Base-by-base conservation (phyloP, 2,888 invertebrate species). In the Parasteatoda lunata region DNA sequence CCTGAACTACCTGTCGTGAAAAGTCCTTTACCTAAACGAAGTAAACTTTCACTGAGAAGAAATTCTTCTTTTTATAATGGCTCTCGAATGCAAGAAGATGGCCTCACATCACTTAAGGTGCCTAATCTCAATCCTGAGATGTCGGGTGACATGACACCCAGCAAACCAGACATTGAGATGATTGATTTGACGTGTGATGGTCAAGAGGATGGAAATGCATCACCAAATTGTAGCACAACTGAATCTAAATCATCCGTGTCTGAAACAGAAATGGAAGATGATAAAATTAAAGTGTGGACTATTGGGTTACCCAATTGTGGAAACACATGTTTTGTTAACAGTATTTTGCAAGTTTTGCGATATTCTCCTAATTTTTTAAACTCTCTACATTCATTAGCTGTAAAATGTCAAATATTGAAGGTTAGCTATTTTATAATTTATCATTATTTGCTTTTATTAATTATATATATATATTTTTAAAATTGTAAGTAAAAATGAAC, bases 281-380 rank as follows among this genome's bases (percentile, higher is more conserved):
- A 11, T 59, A n/a, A 70, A 48, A 15, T 52, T 4, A 77, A 77
- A 77, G 84, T 84, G 15, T 73, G 70, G 68, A 72, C 78, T 13
- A 51, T 84, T 54, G 84, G 84, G 7, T 73, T 84, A 48, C 84
- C 84, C 6, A 84, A 84, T 47, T 78, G 84, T 77, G 84, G 84
- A 47, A 84, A 84, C 68, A 78, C 84, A 6, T 84, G 84, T n/a
- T 84, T 65, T 73, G 54, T 84, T 3, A 84, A 84, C 49, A 84
- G 84, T 15, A 78, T 84, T 68, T 15, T 84, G 30, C 84, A 84
- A 64, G 84, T 78, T 48, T 65, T 84, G 48, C 51, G 84, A 59
- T 84, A 78, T 59, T 72, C 84, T 52, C 84, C 84, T 49, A 77
- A 78, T 47, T 84, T 84, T 70, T 59, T 84, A 48, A 78, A 78